Conservation (phyloP, 2,113 vertebrate genomes). For the Notechis scutatus region DNA sequence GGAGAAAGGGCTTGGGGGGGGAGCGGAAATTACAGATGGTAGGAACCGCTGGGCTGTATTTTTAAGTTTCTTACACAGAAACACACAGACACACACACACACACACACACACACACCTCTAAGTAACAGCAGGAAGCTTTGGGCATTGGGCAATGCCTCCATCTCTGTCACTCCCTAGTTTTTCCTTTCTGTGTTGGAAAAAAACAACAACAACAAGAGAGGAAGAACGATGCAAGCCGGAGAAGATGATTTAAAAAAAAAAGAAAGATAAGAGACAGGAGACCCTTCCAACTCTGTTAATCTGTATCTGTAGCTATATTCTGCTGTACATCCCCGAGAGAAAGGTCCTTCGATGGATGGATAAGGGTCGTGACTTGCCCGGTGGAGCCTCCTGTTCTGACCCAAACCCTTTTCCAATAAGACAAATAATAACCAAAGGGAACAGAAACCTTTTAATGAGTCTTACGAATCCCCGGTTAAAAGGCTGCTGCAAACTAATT, state of each 20-base stretch:
- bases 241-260: background rate
- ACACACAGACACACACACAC: too few relatives aligned
- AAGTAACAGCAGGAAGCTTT: background rate
- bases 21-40: background rate
- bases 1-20: slow-evolving; percentile 20
- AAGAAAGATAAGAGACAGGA: too few relatives aligned
- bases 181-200: slow-evolving; percentile 20
- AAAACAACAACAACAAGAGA: background rate
- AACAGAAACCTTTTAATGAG: too few relatives aligned
- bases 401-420: too few relatives aligned
- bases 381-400: background rate
- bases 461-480: too few relatives aligned
- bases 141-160: background rate
- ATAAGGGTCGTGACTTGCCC: background rate
- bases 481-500: too few relatives aligned
- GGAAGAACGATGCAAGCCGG: too few relatives aligned
- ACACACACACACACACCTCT: too few relatives aligned
- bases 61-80: background rate
- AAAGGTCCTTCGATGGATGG: background rate
- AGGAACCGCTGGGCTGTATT: slow-evolving; percentile 24
- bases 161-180: slow-evolving; percentile 32
- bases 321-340: background rate
- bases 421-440: too few relatives aligned
- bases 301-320: too few relatives aligned
- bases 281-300: too few relatives aligned